A percentile compares a stretch with the other conserved stretches of the same genome.
Evolutionary conservation across 2,113 vertebrate genomes (phyloP).

Genomic region (Salvelinus alpinus): DNA sequence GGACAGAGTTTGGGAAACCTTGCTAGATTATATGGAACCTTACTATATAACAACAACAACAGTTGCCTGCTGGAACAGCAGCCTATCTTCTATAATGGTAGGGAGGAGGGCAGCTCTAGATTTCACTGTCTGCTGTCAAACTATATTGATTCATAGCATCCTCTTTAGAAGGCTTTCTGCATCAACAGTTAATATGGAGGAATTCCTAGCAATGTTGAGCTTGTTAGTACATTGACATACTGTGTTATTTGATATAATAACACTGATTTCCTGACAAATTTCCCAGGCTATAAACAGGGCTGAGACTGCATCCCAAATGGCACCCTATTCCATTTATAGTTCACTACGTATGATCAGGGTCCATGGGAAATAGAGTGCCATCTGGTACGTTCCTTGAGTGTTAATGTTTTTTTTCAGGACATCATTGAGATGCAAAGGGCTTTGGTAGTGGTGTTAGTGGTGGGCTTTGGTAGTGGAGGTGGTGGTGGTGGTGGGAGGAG

Average conservation of each 20-base stretch:
- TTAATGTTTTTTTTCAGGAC: not conserved
- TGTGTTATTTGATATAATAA: not conserved
- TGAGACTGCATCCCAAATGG: not conserved
- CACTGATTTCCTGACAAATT: conserved; percentile 6
- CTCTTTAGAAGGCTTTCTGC: not conserved
- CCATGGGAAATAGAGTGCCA: too few species aligned
- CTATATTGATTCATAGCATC: too few species aligned
- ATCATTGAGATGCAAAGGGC: not conserved
- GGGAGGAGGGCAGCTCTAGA: too few species aligned
- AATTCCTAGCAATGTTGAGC: not conserved
- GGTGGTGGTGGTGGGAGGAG: too few species aligned
- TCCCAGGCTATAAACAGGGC: conserved; percentile 4
- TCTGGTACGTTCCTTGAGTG: not conserved
- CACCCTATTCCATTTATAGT: not conserved
- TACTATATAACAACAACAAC: too few species aligned
- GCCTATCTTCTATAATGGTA: too few species aligned
- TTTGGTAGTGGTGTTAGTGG: not conserved
- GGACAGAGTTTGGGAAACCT: too few species aligned
- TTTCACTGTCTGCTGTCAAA: too few species aligned
- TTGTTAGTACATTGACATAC: not conserved
- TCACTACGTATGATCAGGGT: too few species aligned
- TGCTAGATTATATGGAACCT: too few species aligned
- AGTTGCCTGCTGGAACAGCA: too few species aligned
- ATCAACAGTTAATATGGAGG: not conserved
- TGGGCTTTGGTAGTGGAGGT: too few species aligned